Evolutionary conservation across 37 sponge, comb jelly and placozoan species (phyloP), one percentile per base, ranked within the genome.

Genomic region (Petrosia ficiformis): DNA sequence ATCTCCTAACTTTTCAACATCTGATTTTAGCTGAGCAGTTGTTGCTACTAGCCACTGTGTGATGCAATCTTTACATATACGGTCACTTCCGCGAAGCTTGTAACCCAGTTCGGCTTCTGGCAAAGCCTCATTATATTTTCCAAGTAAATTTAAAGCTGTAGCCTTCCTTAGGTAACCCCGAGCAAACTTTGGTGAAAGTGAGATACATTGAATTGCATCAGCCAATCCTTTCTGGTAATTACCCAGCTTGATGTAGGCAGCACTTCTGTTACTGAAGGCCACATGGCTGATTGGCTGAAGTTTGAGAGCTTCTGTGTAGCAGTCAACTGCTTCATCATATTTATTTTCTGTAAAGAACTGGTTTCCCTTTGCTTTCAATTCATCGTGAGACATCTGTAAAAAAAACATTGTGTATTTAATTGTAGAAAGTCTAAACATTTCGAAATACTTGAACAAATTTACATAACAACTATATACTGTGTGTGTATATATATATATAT

Each of bases 191-290:
- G 87, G 87, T 34, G 81, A 40, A 21, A 86, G 60, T 34, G 39
- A 26, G 22, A 86, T 64, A 63, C 68, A 60, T 24, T 37, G 63
- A 25, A 73, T 74, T 8, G 87, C 80, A 54, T 86, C 87, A 41
- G 24, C 32, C 39, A 86, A 52, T 19, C 80, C 72, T n/a, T 64
- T 60, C 52, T 83, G 65, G 38, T 34, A 75, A 35, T 86, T 58
- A 24, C 43, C 43, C 38, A 28, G 31, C 10, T 59, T 56, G 21
- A 82, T 16, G 63, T 70, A 82, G 36, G 75, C 80, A 16, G 87
- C 87, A 38, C 74, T 71, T 28, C 87, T 60, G 71, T 82, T 86
- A 68, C 87, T 75, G 32, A 72, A 69, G 3, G 81, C 57, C 59
- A 82, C 38, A 31, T 67, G 72, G 44, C 73, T 86, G 58, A 48